Evolutionary conservation across 1,140 invertebrate genomes (phyloP).

Genomic region (Solen grandis): DNA sequence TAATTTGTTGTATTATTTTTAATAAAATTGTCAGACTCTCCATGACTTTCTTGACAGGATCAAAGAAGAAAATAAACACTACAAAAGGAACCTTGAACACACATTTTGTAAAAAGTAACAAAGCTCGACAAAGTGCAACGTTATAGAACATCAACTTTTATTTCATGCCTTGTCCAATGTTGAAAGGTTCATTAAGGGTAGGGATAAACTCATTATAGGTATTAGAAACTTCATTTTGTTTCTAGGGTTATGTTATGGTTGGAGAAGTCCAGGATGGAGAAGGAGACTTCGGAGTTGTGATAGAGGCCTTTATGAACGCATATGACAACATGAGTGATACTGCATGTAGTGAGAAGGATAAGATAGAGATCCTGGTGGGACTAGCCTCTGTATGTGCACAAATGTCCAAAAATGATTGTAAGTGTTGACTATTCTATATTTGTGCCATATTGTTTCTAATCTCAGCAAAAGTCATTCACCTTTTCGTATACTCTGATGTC

Average conservation of each 20-base stretch:
- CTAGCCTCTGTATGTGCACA: not conserved
- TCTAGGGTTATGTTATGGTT: constrained; percentile 91
- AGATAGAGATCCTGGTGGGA: constrained; percentile 54
- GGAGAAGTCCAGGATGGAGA: constrained; percentile 91
- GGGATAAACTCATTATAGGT: too few species aligned
- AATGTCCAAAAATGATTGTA: not conserved
- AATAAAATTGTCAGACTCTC: too few species aligned
- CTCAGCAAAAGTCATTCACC: too few species aligned
- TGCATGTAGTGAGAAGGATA: constrained; percentile 9
- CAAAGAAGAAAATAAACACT: too few species aligned
- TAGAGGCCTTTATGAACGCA: constrained; percentile 89
- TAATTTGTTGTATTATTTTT: too few species aligned
- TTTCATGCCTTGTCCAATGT: too few species aligned
- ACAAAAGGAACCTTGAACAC: too few species aligned
- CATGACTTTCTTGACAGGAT: too few species aligned
- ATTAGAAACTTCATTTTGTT: too few species aligned
- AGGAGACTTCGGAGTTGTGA: constrained; percentile 87
- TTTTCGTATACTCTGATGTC: too few species aligned
- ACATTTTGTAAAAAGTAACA: not conserved
- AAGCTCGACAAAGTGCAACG: not conserved
- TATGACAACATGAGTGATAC: constrained; percentile 82
- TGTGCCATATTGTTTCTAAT: too few species aligned
- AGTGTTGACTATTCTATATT: constrained; percentile 14
- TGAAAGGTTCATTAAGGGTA: too few species aligned
- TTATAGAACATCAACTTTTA: not conserved